Conservation (phyloP, 2,797 vertebrate genomes). For the Chaetodon trifasciatus region DNA sequence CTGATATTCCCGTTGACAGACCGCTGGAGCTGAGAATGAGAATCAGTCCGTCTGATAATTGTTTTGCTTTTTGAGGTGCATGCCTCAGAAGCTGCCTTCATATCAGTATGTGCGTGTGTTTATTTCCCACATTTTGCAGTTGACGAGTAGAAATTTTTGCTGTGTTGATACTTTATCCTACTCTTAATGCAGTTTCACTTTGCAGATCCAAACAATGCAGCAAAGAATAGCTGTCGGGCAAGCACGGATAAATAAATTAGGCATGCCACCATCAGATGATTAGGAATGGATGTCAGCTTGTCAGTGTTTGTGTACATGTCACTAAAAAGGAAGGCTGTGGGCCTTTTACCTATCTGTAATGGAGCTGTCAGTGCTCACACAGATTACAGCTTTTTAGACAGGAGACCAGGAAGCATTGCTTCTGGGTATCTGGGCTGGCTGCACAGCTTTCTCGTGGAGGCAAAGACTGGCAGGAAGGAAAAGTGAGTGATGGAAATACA, state of each 20-base stretch:
- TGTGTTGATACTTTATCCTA: constrained; percentile 12
- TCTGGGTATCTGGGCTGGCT: constrained; percentile 24
- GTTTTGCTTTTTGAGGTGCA: constrained; percentile 23
- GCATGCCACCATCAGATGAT: constrained; percentile 30
- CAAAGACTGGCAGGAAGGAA: neutral
- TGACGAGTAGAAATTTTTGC: neutral
- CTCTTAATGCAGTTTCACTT: neutral
- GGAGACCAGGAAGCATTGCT: constrained; percentile 29
- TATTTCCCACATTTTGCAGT: constrained; percentile 9
- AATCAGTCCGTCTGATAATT: constrained; percentile 35
- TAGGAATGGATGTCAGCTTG: constrained; percentile 21
- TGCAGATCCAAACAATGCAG: constrained; percentile 31
- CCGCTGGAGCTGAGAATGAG: constrained; percentile 38
- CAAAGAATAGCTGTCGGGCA: constrained; percentile 14
- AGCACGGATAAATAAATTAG: constrained; percentile 38
- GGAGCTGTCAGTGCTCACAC: constrained; percentile 52
- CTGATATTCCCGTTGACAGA: constrained; percentile 29
- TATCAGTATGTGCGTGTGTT: neutral
- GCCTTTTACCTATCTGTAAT: constrained; percentile 39
- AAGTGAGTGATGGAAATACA: constrained; percentile 24
- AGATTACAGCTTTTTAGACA: constrained; percentile 57
- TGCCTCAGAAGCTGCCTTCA: constrained; percentile 8
- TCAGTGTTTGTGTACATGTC: constrained; percentile 35
- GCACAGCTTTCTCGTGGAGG: constrained; percentile 26
- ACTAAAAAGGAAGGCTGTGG: constrained; percentile 18